Conservation (phyloP, 2,888 invertebrate species). For the Polia nebulosa region DNA sequence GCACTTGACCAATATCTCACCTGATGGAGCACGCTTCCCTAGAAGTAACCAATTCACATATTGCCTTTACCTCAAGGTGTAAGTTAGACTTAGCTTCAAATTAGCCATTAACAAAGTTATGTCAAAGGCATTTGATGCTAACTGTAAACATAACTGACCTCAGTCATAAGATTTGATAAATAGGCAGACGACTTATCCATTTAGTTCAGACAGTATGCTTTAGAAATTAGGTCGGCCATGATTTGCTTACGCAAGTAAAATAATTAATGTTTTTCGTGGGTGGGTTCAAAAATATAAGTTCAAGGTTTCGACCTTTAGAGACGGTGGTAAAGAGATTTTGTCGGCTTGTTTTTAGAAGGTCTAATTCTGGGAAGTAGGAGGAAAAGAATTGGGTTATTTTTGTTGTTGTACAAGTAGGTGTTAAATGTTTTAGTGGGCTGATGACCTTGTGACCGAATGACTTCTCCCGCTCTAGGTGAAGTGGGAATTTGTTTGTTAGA, state of each 20-base stretch:
- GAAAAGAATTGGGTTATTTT: neutral
- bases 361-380: neutral
- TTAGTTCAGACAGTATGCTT: slow-evolving; percentile 25
- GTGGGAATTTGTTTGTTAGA: too few species aligned
- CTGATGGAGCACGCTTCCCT: too few species aligned
- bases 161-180: slow-evolving; percentile 23
- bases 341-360: neutral
- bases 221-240: slow-evolving; percentile 21
- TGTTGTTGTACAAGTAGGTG: neutral
- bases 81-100: neutral
- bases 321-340: slow-evolving; percentile 8
- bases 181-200: slow-evolving; percentile 33
- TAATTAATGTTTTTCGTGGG: slow-evolving; percentile 45
- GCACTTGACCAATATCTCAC: too few species aligned
- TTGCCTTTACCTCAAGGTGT: neutral
- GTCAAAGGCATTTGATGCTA: too few species aligned
- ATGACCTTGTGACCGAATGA: too few species aligned
- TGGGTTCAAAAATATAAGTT: slow-evolving; percentile 25
- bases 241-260: slow-evolving; percentile 41
- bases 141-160: too few species aligned
- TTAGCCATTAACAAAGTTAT: neutral
- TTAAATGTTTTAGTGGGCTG: too few species aligned
- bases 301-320: neutral
- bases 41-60: too few species aligned
- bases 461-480: too few species aligned